phyloP scores from a whole-genome alignment of 2,113 vertebrate species.

The Ochotona princeps region DNA sequence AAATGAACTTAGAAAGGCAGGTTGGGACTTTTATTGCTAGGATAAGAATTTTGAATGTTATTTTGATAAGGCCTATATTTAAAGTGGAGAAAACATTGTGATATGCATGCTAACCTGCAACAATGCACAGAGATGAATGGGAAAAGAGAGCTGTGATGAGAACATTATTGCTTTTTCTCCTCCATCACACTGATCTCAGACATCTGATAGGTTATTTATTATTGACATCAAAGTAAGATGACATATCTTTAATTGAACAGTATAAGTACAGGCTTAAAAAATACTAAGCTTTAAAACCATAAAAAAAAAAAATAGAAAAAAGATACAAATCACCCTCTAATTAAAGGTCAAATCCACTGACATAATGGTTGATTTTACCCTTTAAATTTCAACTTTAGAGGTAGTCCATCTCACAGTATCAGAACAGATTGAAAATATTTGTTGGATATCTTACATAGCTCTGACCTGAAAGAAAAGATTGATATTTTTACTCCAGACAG shows the following conservation, averaged over 20 bases:
- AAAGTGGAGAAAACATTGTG: background rate
- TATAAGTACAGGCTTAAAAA: background rate
- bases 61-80: background rate
- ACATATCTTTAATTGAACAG: background rate
- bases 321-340: background rate
- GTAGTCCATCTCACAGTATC: background rate
- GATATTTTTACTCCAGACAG: background rate
- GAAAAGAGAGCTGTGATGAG: background rate
- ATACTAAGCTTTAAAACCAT: background rate
- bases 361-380: background rate
- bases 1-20: background rate
- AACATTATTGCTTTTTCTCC: background rate
- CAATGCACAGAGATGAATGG: background rate
- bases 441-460: background rate
- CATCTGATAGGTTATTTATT: background rate
- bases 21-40: background rate
- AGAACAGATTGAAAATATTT: background rate
- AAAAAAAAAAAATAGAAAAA: background rate
- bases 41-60: background rate
- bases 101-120: background rate
- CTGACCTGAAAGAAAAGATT: background rate
- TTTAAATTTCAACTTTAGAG: background rate
- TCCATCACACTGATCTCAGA: background rate
- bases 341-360: background rate
- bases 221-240: background rate